Base-by-base conservation (phyloP, 2,113 vertebrate genomes). In the Camelus bactrianus region DNA sequence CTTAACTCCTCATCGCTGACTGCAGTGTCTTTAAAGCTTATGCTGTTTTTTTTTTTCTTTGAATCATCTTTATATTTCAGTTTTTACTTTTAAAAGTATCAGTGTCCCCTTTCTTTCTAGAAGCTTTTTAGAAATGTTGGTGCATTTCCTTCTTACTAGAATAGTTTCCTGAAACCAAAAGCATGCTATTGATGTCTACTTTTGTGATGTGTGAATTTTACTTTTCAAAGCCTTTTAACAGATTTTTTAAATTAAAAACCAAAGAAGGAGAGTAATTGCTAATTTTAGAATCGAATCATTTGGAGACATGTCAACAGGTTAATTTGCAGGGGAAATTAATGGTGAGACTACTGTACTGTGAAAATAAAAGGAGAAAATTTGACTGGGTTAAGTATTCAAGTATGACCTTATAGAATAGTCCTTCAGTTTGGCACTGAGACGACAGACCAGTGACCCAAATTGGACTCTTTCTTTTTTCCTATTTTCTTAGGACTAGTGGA, bases 341-440 rank as follows among this genome's bases (percentile, higher is more conserved):
- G 22, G 48, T 95, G 64, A 93, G 56, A 64, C n/a, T 93, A 80
- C 32, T 96, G 94, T 73, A 86, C 76, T 96, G 28, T 98, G 69
- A 93, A 94, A 97, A 96, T 93, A 76, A 86, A 93, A 65, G 67
- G 42, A 89, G 60, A 91, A 89, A 72, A 89, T 56, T 95, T 96
- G 94, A 96, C 58, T 95, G 28, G 93, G 89, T 97, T 96, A 97
- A 96, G 94, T 96, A 92, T 96, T 96, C 73, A 94, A 65, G 15
- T 64, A 70, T 76, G 64, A 89, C 86, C 73, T 96, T 97, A 82
- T 24, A 65, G 62, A 97, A 86, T 24, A 95, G 19, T 38, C 32
- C 26, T 86, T 79, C 75, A 77, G 1, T 89, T 92, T 93, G 42
- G 56, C 48, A 17, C 62, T 85, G 67, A 89, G 67, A 93, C 94